phyloP scores from a whole-genome alignment of 2,797 vertebrate genomes.

The Gymnopithys bicolor region DNA sequence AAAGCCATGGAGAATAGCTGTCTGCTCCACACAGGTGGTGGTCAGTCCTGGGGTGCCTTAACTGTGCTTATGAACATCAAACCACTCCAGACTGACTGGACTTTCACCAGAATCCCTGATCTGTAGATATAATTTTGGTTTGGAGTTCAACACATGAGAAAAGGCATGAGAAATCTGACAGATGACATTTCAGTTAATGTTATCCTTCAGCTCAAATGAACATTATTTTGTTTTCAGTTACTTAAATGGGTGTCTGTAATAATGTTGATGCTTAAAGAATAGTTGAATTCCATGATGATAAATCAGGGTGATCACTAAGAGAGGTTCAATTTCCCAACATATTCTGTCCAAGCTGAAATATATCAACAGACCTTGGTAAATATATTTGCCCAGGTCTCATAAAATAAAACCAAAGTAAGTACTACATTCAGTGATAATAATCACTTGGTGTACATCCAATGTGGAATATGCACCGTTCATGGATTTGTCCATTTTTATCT shows the following conservation, averaged over 20 bases:
- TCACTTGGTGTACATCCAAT: neutral
- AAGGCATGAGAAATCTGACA: neutral
- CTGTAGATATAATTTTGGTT: neutral
- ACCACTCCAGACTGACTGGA: neutral
- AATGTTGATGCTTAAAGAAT: neutral
- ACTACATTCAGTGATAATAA: neutral
- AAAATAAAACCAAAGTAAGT: neutral
- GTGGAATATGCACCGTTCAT: neutral
- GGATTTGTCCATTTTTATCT: neutral
- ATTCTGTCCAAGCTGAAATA: neutral
- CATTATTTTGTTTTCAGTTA: neutral
- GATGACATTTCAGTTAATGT: neutral
- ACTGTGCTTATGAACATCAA: neutral
- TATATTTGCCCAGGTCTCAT: neutral
- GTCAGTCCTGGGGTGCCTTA: neutral
- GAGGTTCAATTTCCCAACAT: neutral
- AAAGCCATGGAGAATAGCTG: neutral
- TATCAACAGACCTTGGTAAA: neutral
- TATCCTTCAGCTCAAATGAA: neutral
- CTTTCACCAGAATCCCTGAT: neutral
- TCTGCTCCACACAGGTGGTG: neutral
- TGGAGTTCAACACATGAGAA: neutral
- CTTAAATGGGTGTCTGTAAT: neutral
- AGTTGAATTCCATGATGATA: neutral
- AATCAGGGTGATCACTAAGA: neutral